phyloP scores from a whole-genome alignment of 2,888 invertebrate genomes.

The Bhutanitis thaidina region DNA sequence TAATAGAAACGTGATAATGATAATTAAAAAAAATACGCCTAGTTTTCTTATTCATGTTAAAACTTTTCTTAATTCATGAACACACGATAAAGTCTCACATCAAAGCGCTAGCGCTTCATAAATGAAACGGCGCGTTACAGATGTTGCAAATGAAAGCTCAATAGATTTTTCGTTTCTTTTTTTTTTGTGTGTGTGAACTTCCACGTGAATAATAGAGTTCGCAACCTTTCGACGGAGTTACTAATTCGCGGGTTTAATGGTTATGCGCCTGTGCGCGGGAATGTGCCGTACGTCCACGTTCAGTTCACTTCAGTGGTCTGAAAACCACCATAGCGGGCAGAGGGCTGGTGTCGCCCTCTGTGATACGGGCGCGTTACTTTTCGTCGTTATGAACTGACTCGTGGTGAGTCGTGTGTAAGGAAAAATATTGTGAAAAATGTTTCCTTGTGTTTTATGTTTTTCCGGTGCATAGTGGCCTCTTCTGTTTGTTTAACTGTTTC shows the following conservation, averaged over 20 bases:
- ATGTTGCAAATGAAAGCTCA: too few species aligned
- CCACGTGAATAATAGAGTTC: conserved; percentile 7
- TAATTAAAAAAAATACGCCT: too few species aligned
- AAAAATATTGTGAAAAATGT: not conserved
- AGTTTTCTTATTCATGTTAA: too few species aligned
- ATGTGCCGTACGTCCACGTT: not conserved
- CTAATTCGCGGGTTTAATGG: conserved; percentile 3
- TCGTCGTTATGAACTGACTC: not conserved
- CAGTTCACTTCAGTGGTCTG: conserved; percentile 1
- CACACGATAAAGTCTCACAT: too few species aligned
- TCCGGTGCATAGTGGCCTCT: too few species aligned
- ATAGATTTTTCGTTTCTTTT: too few species aligned
- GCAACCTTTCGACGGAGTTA: conserved; percentile 6
- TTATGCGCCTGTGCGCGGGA: not conserved
- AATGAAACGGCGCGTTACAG: too few species aligned
- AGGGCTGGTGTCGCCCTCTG: not conserved
- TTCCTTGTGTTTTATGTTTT: not conserved
- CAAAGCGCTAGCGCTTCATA: too few species aligned
- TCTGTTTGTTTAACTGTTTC: too few species aligned
- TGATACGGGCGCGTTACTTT: not conserved
- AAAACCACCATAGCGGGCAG: not conserved
- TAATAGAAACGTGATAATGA: too few species aligned
- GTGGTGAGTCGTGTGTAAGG: not conserved
- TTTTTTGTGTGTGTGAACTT: too few species aligned
- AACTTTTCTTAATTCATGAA: too few species aligned